These are phyloP conservation scores for Hemibagrus wyckioides DNA, from an alignment of 2,113 vertebrate species.

Conservation along the genomic window DNA sequence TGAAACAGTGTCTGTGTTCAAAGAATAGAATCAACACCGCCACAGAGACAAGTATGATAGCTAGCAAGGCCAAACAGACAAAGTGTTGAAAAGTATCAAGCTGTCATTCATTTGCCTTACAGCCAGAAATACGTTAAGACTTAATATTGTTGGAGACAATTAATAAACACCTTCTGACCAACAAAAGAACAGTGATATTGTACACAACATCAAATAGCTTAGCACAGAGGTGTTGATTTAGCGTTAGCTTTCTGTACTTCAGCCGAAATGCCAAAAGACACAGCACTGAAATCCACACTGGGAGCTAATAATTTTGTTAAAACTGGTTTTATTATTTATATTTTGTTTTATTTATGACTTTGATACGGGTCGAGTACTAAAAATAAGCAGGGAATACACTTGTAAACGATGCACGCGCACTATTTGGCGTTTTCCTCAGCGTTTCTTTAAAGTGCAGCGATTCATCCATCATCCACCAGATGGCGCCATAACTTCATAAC, in stretches of 20 bases:
- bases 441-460: conserved; percentile 24
- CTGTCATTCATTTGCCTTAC: not conserved
- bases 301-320: not conserved
- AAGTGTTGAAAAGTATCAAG: not conserved
- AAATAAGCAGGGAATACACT: not conserved
- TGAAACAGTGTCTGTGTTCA: too few species aligned
- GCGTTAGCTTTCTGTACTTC: too few species aligned
- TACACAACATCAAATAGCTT: not conserved
- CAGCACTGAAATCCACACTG: not conserved
- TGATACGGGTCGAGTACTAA: not conserved
- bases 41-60: too few species aligned
- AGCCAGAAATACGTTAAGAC: not conserved
- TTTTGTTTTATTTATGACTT: not conserved
- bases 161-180: not conserved
- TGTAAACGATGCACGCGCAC: conserved; percentile 24
- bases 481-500: conserved; percentile 67
- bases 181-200: too few species aligned
- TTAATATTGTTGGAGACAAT: too few species aligned
- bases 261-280: too few species aligned
- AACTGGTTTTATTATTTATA: not conserved
- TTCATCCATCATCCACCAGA: conserved; percentile 65
- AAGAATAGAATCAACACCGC: too few species aligned
- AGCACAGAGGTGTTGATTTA: not conserved
- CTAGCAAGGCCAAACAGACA: too few species aligned
- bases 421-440: not conserved